phyloP scores from a whole-genome alignment of 2,797 vertebrate genomes.

The Lagocephalus sceleratus region DNA sequence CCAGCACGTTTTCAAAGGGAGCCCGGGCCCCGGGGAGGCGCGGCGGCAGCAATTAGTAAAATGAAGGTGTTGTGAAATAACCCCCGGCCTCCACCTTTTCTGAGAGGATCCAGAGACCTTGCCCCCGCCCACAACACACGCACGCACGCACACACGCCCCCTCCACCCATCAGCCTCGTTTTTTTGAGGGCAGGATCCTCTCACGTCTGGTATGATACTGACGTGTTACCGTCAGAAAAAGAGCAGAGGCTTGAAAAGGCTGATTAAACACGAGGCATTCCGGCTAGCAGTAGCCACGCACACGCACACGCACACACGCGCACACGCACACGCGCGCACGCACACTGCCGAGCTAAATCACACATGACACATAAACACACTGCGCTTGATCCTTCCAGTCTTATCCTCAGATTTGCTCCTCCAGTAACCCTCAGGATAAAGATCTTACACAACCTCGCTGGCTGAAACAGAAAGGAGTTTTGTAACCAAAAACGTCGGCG shows the following conservation, averaged over 20 bases:
- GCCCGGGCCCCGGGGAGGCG: too few species aligned
- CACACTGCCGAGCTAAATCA: conserved; percentile 43
- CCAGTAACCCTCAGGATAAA: conserved; percentile 53
- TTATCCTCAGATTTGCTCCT: conserved; percentile 65
- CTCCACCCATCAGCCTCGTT: neutral
- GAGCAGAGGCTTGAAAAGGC: conserved; percentile 32
- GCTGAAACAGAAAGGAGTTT: conserved; percentile 22
- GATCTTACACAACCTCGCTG: conserved; percentile 54
- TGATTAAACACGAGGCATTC: conserved; percentile 16
- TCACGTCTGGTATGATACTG: conserved; percentile 29
- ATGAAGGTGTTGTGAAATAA: conserved; percentile 16
- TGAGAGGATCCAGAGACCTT: neutral
- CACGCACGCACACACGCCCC: too few species aligned
- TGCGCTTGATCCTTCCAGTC: conserved; percentile 60
- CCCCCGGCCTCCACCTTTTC: neutral
- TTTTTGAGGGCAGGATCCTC: conserved; percentile 13
- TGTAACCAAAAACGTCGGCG: conserved; percentile 27
- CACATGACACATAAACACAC: conserved; percentile 55
- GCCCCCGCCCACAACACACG: neutral
- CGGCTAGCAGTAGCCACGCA: conserved; percentile 21
- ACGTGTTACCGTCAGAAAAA: conserved; percentile 25
- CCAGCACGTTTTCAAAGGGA: conserved; percentile 15
- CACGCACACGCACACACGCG: too few species aligned
- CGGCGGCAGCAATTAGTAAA: neutral
- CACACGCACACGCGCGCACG: neutral